Percentiles rank a stretch among this genome's conserved stretches.
Evolutionary conservation across 2,888 invertebrate species (phyloP).

Genomic region (Aproaerema taeniolella): DNA sequence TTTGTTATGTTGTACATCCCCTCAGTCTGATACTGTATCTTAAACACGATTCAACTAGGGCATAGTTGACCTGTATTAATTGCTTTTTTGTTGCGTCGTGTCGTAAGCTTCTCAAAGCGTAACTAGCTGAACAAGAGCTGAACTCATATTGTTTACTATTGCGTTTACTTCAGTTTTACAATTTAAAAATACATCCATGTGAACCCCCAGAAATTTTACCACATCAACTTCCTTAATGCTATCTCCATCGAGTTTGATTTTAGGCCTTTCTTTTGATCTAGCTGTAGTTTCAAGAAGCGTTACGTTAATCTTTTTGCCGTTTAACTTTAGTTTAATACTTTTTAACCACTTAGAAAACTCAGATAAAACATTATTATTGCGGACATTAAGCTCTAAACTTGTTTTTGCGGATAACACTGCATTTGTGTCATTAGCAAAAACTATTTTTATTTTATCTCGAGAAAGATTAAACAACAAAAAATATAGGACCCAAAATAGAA

Average conservation of each 20-base stretch:
- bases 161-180: not conserved
- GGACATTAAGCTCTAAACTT: not conserved
- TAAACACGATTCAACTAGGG: slow-evolving; percentile 12
- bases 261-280: not conserved
- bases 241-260: not conserved
- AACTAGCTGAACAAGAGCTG: slow-evolving; percentile 12
- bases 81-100: slow-evolving; percentile 8
- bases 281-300: not conserved
- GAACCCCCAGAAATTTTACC: not conserved
- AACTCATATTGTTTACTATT: not conserved
- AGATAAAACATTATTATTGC: not conserved
- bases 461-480: not conserved
- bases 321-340: not conserved
- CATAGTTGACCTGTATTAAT: slow-evolving; percentile 13
- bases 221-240: not conserved
- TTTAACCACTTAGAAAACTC: not conserved
- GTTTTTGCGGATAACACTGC: not conserved
- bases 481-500: not conserved
- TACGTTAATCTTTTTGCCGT: not conserved
- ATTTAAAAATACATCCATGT: not conserved
- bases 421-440: slow-evolving; percentile 8
- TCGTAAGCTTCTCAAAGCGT: slow-evolving; percentile 13
- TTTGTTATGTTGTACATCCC: slow-evolving; percentile 5
- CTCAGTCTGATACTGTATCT: slow-evolving; percentile 16
- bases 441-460: not conserved